Evolutionary conservation across 2,888 invertebrate genomes (phyloP), one percentile per base, ranked within the genome.

Genomic region (Idaea aversata): DNA sequence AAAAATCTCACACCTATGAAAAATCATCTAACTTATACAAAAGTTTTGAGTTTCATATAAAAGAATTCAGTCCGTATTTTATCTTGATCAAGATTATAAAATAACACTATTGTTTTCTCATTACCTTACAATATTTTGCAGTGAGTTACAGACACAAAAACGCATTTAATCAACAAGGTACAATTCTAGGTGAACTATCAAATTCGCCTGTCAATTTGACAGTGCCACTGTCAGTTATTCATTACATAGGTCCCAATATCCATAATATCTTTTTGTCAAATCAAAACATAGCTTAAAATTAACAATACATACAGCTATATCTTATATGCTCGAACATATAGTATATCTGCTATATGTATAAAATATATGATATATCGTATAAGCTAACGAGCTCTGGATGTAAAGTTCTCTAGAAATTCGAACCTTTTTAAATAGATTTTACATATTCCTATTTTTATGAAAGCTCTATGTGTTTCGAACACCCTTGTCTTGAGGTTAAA

Each of bases 391-490:
- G 35, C 38, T 58, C 57, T 57, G 61, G 68, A 58, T 59, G 59
- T 59, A 59, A 34, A 38, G 36, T 15, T 13, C 15, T 38, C 57
- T 62, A 16, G n/a, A 62, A 16, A 38, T 57, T 57, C 57, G 47
- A 47, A 47, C 58, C 25, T 47, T 63, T 62, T 63, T 63, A 63
- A 63, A 59, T 62, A 64, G 61, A 65, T 66, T 63, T 63, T 66
- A 25, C 25, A 25, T 61, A 34, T 62, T 63, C 58, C 65, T 61
- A 67, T 67, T 66, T 65, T 67, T 82, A 87, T 81, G 84, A 86
- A 91, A 91, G 91, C 91, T 91, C 91, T 88, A 88, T 83, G 86
- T 87, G 85, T 91, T 88, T 81, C 87, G 82, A 85, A 90, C 86
- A 90, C 90, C 82, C 88, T 90, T 91, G 81, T 75, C 70, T 78